Conservation (phyloP, 2,888 invertebrate species). For the Toxonevra muliebris region DNA sequence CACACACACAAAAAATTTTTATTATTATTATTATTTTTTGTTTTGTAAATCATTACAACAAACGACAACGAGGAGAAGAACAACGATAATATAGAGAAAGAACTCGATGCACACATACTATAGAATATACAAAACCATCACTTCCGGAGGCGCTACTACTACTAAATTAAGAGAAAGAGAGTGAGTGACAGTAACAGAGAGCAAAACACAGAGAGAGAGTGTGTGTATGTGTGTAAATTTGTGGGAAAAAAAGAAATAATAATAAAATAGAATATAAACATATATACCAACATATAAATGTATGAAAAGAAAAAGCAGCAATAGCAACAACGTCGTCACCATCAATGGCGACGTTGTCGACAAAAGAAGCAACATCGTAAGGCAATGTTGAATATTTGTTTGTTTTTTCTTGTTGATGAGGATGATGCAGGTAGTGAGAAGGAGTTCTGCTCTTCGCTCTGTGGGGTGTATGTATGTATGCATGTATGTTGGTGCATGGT, state of each 20-base stretch:
- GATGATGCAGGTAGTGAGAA: conserved; percentile 25
- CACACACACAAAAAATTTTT: too few relatives aligned
- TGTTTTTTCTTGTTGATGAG: conserved; percentile 1
- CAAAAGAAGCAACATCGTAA: not conserved
- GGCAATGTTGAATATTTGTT: conserved; percentile 5
- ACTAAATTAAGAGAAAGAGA: conserved; percentile 49
- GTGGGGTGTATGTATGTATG: conserved; percentile 17
- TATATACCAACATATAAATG: conserved; percentile 24
- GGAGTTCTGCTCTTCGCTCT: conserved; percentile 21
- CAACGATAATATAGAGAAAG: conserved; percentile 20
- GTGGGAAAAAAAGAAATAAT: conserved; percentile 14
- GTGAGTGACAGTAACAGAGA: not conserved
- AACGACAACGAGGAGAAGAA: conserved; percentile 19
- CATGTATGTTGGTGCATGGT: not conserved
- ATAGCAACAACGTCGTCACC: too few relatives aligned
- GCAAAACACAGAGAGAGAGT: conserved; percentile 31
- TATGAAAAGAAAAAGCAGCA: not conserved
- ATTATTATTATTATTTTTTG: too few relatives aligned
- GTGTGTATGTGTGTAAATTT: conserved; percentile 23
- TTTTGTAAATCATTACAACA: too few relatives aligned
- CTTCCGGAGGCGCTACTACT: conserved; percentile 66
- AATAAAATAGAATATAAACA: conserved; percentile 13
- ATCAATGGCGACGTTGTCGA: not conserved
- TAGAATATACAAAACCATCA: conserved; percentile 58
- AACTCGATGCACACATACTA: conserved; percentile 34